Conservation (phyloP, 2,113 vertebrate species). For the Psittacus erithacus region DNA sequence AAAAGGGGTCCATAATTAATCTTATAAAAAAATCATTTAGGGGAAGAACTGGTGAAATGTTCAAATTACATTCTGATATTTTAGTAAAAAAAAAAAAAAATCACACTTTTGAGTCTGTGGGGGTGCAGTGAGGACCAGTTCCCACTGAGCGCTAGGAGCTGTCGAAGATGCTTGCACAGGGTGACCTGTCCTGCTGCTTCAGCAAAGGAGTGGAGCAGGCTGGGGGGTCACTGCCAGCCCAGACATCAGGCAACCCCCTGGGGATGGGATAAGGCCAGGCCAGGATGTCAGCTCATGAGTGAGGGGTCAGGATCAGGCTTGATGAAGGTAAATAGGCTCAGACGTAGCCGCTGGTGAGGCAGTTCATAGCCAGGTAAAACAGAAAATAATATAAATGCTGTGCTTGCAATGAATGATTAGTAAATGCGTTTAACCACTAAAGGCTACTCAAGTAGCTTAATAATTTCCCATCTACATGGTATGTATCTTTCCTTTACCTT, state of each 20-base stretch:
- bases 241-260: background rate
- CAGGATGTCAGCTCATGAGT: background rate
- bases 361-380: background rate
- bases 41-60: background rate
- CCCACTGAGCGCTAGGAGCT: background rate
- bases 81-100: background rate
- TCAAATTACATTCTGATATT: background rate
- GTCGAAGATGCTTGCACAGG: too few relatives aligned
- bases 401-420: background rate
- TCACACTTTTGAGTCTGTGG: background rate
- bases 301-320: background rate
- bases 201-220: background rate
- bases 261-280: background rate
- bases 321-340: background rate
- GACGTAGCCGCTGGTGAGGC: background rate
- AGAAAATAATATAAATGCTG: background rate
- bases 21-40: background rate
- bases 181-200: background rate
- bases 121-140: background rate
- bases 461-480: background rate
- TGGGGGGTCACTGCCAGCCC: background rate
- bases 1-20: background rate
- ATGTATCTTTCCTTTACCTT: background rate
- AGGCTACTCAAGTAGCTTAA: background rate
- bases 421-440: background rate